phyloP scores from a whole-genome alignment of 2,113 vertebrate genomes.

The Bufo gargarizans region DNA sequence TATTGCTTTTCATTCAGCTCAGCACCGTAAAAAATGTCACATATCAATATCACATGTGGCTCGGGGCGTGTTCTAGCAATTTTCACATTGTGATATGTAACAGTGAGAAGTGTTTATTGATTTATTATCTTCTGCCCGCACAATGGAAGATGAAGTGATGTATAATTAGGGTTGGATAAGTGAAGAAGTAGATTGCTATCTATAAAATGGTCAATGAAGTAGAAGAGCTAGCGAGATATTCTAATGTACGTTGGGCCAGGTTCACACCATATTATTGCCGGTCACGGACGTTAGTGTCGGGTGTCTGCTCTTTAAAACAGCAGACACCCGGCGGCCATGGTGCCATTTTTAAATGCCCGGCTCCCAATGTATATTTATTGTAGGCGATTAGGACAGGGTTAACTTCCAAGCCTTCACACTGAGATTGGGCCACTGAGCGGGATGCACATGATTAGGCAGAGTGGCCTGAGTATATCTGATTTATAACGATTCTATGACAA shows the following conservation, averaged over 20 bases:
- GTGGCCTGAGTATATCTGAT: too few species aligned
- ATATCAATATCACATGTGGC: slow-evolving; percentile 4
- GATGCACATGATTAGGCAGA: too few species aligned
- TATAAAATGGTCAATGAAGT: neutral
- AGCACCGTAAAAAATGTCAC: neutral
- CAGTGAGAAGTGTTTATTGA: slow-evolving; percentile 15
- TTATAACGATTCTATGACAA: too few species aligned
- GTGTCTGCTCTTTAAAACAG: too few species aligned
- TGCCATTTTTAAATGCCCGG: too few species aligned
- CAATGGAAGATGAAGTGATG: neutral
- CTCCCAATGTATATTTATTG: too few species aligned
- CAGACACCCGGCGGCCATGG: too few species aligned
- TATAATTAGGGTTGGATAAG: slow-evolving; percentile 5
- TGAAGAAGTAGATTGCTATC: neutral
- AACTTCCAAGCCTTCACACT: too few species aligned
- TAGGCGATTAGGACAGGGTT: too few species aligned
- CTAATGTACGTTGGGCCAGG: neutral
- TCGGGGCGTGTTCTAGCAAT: neutral
- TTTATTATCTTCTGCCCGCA: slow-evolving; percentile 1
- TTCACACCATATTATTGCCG: too few species aligned
- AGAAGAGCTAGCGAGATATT: neutral
- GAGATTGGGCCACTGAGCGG: too few species aligned
- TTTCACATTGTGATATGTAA: neutral
- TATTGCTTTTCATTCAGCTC: neutral
- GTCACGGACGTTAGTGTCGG: too few species aligned